A percentile compares a stretch with the other conserved stretches of the same genome.
Conservation (phyloP, 1,140 invertebrate genomes). For the Sesamia nonagrioides region DNA sequence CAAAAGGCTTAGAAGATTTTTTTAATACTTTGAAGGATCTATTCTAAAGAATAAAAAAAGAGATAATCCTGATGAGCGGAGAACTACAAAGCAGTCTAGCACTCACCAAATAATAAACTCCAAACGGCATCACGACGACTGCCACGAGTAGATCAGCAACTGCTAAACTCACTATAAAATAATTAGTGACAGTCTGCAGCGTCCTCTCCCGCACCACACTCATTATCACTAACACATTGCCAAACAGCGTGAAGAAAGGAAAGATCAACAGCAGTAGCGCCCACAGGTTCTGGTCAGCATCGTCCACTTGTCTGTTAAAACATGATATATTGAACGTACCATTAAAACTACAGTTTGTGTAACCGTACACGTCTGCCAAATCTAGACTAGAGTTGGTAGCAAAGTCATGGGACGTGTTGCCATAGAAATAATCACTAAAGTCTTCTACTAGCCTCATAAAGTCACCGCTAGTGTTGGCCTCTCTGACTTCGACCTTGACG, state of each 20-base stretch:
- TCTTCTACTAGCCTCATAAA: constrained; percentile 88
- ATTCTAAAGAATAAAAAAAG: too few species aligned
- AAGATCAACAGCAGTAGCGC: constrained; percentile 95
- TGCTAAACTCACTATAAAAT: constrained; percentile 99
- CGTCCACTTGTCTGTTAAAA: constrained; percentile 69
- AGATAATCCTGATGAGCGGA: not conserved
- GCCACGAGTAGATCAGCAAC: constrained; percentile 98
- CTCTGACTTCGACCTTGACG: constrained; percentile 41
- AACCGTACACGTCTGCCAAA: constrained; percentile 78
- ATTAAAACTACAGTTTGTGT: constrained; percentile 83
- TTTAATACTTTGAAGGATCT: too few species aligned
- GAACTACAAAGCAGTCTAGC: not conserved
- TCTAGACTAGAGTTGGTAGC: constrained; percentile 68
- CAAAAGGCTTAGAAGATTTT: too few species aligned
- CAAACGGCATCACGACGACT: constrained; percentile 99
- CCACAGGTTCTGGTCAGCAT: constrained; percentile 92
- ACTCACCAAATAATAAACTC: constrained; percentile 98
- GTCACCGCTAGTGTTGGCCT: constrained; percentile 56
- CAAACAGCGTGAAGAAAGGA: constrained; percentile 97
- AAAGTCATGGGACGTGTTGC: constrained; percentile 80
- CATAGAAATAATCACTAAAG: constrained; percentile 89
- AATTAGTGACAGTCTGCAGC: constrained; percentile 98
- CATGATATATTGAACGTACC: constrained; percentile 85
- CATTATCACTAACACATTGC: constrained; percentile 98
- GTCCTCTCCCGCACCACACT: constrained; percentile 96